Base-by-base conservation (phyloP, 2,888 invertebrate genomes). In the Onchidella celtica region DNA sequence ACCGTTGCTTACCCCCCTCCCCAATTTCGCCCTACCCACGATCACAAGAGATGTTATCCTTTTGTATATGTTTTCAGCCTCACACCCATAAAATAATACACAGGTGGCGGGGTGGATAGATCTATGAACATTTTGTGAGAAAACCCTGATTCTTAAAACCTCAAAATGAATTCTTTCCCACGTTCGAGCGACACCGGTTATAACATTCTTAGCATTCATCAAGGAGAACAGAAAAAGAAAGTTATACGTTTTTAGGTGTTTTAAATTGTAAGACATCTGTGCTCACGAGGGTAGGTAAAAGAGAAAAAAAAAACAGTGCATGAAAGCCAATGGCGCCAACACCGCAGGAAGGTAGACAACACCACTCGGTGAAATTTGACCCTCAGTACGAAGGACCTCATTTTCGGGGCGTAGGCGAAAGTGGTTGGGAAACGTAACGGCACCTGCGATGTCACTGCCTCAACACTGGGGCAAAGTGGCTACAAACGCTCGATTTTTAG, bases 401-500 rank as follows among this genome's bases (percentile, higher is more conserved):
- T 36, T 73, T 73, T 38, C 36, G 59, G 38, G 59, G 73, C 34
- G 73, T 59, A 75, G 65, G 61, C 21, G 75, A 75, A 65, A 75
- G 75, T 75, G 73, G 73, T 59, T 73, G 55, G 21, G 32, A 4
- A 29, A 3, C n/a, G 11, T 36, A 24, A 36, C 59, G 73, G 73
- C 59, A 73, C 73, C 73, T 73, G 73, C 34, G 24, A 3, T 77
- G 68, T 77, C 66, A 77, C 68, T 57, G 77, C 55, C 34, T 68
- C 55, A 36, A 57, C 77, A 66, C 77, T 47, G 40, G 32, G 27
- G 29, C 66, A 47, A 77, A 77, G 57, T 68, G 77, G 77, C 77
- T 68, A 77, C 47, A 68, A 77, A 36, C 77, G 77, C 77, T 77
- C 68, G 66, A 77, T 77, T 77, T 66, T 77, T 77, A 77, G 77